Evolutionary conservation across 2,888 invertebrate species (phyloP), one percentile per base, ranked within the genome.

Genomic region (Drosophila leonis): DNA sequence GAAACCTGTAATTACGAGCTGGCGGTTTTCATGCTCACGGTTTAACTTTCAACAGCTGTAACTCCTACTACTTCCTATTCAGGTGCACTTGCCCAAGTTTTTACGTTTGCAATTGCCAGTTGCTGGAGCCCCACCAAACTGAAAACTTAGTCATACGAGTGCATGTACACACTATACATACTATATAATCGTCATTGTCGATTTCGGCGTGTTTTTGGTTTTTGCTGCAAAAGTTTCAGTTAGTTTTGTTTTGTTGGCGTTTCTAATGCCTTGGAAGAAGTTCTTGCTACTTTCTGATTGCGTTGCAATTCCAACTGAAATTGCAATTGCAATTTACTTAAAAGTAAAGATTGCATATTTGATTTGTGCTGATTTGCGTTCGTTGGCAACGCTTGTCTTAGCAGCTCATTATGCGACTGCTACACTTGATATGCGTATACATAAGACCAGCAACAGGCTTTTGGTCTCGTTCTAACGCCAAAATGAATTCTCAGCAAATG

Each of bases 1-100:
- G 70, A 77, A 80, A 80, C 77, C 75, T 78, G 82, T 87, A 86
- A 87, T 88, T 88, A 83, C 74, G 70, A 75, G 64, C 73, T 59
- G 73, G 54, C 51, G 62, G 75, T 78, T 76, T 78, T 77, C 75
- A 73, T 82, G 70, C 72, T 80, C 73, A 63, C 69, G 75, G 82
- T 78, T 85, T 82, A 80, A 80, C 76, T 80, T 84, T 84, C 76
- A 82, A 69, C 81, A 79, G 72, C 62, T 75, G 75, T 57, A 72
- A 72, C 60, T 64, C 49, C 44, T 64, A 41, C 57, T 65, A n/a
- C 52, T 31, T 46, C n/a, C 42, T 35, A 37, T 42, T 57, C 51
- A 46, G 33, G n/a, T n/a, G n/a, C 20, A 33, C 33, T 65, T 48
- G 52, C 24, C 62, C n/a, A 37, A 48, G 42, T 51, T 54, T 48